These are phyloP conservation scores for Sarotherodon lohbergeri DNA, from an alignment of 2,113 vertebrate genomes.

Conservation along the genomic window DNA sequence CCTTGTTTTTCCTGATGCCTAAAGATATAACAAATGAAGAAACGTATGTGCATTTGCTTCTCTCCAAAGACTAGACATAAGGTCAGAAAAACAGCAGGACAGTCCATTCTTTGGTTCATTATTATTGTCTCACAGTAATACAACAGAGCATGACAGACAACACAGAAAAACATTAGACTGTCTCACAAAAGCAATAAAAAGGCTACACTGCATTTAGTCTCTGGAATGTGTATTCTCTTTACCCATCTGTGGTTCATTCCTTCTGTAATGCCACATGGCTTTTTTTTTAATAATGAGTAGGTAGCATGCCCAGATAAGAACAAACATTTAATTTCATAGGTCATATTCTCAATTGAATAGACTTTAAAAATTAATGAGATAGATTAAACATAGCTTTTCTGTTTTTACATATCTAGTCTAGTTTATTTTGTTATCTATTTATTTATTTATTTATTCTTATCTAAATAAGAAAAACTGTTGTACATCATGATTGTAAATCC, in stretches of 20 bases:
- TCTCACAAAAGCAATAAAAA: neutral
- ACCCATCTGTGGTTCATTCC: neutral
- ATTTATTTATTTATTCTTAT: neutral
- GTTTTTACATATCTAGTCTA: neutral
- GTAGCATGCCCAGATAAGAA: neutral
- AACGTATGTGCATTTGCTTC: neutral
- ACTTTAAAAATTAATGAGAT: neutral
- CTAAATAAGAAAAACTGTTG: neutral
- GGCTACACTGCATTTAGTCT: neutral
- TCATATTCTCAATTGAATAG: neutral
- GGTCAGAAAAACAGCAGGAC: neutral
- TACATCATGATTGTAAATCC: neutral
- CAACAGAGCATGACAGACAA: neutral
- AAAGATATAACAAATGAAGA: neutral
- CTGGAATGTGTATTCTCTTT: neutral
- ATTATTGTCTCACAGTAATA: neutral
- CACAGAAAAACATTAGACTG: neutral
- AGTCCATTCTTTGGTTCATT: neutral
- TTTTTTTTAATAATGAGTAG: neutral
- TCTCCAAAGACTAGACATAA: neutral
- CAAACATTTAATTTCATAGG: neutral
- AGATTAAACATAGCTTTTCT: neutral
- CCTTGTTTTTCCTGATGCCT: neutral
- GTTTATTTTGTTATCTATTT: neutral
- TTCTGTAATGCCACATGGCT: neutral